Evolutionary conservation across 2,113 vertebrate species (phyloP).

Genomic region (Oreotrochilus melanogaster): DNA sequence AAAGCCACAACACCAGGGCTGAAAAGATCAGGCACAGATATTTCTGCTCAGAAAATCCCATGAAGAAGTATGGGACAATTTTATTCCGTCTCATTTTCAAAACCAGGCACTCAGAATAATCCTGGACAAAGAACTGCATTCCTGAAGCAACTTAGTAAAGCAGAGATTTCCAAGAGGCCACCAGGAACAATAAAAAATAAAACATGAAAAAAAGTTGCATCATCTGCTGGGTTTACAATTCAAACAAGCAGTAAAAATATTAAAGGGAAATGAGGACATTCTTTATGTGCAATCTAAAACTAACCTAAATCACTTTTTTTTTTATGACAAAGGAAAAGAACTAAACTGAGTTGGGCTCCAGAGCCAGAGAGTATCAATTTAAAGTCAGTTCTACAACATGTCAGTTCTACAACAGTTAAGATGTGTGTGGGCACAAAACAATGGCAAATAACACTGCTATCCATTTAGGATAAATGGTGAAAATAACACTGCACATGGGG

Average conservation of each 20-base stretch:
- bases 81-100: constrained; percentile 50
- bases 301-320: neutral
- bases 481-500: neutral
- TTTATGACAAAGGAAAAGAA: neutral
- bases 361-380: neutral
- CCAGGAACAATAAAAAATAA: neutral
- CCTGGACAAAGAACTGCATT: neutral
- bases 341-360: neutral
- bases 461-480: neutral
- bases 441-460: neutral
- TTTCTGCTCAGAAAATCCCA: neutral
- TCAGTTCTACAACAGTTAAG: neutral
- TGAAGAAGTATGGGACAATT: neutral
- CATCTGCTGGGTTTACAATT: constrained; percentile 30
- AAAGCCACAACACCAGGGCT: neutral
- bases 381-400: neutral
- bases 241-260: constrained; percentile 9
- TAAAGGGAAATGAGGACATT: neutral
- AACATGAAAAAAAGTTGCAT: neutral
- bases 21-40: neutral
- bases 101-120: constrained; percentile 53
- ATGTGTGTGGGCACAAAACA: neutral
- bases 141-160: constrained; percentile 15
- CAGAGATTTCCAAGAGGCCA: constrained; percentile 5
- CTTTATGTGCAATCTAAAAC: neutral